Evolutionary conservation across 2,888 invertebrate species (phyloP).

Genomic region (Diplazon laetatorius): DNA sequence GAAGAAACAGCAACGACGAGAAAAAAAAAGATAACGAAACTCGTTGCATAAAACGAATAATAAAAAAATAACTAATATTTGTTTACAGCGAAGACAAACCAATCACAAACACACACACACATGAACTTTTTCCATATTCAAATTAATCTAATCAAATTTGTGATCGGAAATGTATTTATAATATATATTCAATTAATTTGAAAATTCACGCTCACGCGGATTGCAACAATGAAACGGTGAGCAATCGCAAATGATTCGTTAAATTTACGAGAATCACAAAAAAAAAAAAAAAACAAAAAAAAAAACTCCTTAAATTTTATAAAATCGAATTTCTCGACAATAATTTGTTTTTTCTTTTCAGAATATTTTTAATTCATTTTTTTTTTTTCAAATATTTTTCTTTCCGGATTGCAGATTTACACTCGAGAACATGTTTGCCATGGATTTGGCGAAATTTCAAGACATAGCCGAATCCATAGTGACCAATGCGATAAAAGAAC

Average conservation of each 20-base stretch:
- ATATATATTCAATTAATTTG: constrained; percentile 22
- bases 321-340: too few relatives aligned
- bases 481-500: constrained; percentile 93
- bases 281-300: too few relatives aligned
- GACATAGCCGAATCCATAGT: constrained; percentile 94
- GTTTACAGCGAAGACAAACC: constrained; percentile 33
- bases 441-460: constrained; percentile 94
- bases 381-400: neutral
- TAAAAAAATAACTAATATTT: constrained; percentile 25
- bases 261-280: neutral
- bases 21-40: neutral
- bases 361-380: too few relatives aligned
- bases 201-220: constrained; percentile 43
- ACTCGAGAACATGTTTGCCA: constrained; percentile 95
- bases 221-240: constrained; percentile 59
- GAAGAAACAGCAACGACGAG: too few relatives aligned
- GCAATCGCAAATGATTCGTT: constrained; percentile 22
- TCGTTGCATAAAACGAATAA: too few relatives aligned
- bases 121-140: too few relatives aligned
- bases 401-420: constrained; percentile 87
- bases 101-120: neutral
- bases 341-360: too few relatives aligned
- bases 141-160: too few relatives aligned
- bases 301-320: too few relatives aligned
- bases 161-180: too few relatives aligned